These are phyloP conservation scores for Varroa destructor DNA, from an alignment of 1,140 invertebrate genomes.

Conservation along the genomic window DNA sequence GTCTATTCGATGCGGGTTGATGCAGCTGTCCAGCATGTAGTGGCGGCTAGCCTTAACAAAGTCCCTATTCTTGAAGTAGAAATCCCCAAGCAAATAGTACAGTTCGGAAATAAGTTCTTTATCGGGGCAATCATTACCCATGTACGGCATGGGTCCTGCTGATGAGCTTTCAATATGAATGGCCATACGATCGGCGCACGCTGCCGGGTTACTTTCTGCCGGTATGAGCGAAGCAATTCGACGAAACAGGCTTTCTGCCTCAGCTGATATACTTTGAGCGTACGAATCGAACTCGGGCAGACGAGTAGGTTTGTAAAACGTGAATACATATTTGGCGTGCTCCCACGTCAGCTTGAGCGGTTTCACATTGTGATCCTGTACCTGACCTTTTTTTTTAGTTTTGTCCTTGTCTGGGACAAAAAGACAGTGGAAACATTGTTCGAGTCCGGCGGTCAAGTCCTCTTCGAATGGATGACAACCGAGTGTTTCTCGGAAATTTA, in stretches of 20 bases:
- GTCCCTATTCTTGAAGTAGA: conserved; percentile 76
- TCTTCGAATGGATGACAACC: conserved; percentile 37
- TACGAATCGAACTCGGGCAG: conserved; percentile 71
- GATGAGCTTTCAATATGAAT: conserved; percentile 38
- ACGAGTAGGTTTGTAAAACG: conserved; percentile 63
- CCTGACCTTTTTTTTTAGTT: conserved; percentile 53
- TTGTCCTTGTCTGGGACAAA: conserved; percentile 64
- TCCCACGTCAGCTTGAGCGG: conserved; percentile 54
- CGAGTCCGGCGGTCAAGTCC: conserved; percentile 55
- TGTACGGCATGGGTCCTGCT: conserved; percentile 28
- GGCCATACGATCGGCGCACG: conserved; percentile 34
- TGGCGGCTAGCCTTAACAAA: conserved; percentile 58
- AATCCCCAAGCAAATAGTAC: conserved; percentile 78
- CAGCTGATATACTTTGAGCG: conserved; percentile 55
- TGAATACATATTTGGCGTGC: conserved; percentile 59
- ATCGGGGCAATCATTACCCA: conserved; percentile 29
- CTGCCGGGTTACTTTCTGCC: conserved; percentile 38
- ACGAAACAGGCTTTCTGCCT: conserved; percentile 61
- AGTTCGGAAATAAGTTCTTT: conserved; percentile 42
- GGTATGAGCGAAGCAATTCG: conserved; percentile 61
- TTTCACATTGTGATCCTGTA: conserved; percentile 62
- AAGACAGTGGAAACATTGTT: conserved; percentile 76
- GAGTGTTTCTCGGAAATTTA: conserved; percentile 36
- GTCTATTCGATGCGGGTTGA: conserved; percentile 62
- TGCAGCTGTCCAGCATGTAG: conserved; percentile 65